Evolutionary conservation across 2,113 vertebrate genomes (phyloP).

Genomic region (Mastomys natalensis): DNA sequence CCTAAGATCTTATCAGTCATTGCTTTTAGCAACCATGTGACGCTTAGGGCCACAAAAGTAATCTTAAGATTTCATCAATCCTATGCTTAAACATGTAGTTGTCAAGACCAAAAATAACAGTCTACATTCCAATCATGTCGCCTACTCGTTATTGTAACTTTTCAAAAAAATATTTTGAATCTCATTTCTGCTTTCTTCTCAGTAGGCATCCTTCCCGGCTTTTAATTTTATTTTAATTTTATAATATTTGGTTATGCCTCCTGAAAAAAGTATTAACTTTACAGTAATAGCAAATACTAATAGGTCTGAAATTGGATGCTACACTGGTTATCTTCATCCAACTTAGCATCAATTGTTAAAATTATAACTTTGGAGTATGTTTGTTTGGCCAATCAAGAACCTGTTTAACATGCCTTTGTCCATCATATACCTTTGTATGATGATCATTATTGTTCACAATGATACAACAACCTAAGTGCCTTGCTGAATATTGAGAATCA

Average conservation of each 20-base stretch:
- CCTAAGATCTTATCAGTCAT: not conserved
- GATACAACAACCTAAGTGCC: not conserved
- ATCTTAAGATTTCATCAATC: slow-evolving; percentile 6
- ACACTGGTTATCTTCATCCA: not conserved
- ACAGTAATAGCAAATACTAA: not conserved
- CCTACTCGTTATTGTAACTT: slow-evolving; percentile 51
- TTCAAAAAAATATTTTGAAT: slow-evolving; percentile 51
- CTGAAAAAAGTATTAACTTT: slow-evolving; percentile 39
- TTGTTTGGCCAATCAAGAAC: not conserved
- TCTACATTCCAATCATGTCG: slow-evolving; percentile 44
- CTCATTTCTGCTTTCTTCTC: slow-evolving; percentile 55
- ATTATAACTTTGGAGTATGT: not conserved
- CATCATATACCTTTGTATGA: not conserved
- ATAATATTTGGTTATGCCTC: slow-evolving; percentile 41
- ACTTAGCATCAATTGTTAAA: not conserved
- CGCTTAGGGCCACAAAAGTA: slow-evolving; percentile 4
- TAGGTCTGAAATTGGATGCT: not conserved
- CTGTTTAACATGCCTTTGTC: not conserved
- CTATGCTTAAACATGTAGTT: slow-evolving; percentile 18
- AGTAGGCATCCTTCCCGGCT: slow-evolving; percentile 54
- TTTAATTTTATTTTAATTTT: slow-evolving; percentile 57
- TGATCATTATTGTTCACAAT: not conserved
- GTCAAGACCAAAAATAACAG: slow-evolving; percentile 60
- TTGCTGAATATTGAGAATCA: not conserved
- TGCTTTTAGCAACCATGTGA: slow-evolving; percentile 32